phyloP scores from a whole-genome alignment of 2,113 vertebrate species.

The Bujurquina vittata region DNA sequence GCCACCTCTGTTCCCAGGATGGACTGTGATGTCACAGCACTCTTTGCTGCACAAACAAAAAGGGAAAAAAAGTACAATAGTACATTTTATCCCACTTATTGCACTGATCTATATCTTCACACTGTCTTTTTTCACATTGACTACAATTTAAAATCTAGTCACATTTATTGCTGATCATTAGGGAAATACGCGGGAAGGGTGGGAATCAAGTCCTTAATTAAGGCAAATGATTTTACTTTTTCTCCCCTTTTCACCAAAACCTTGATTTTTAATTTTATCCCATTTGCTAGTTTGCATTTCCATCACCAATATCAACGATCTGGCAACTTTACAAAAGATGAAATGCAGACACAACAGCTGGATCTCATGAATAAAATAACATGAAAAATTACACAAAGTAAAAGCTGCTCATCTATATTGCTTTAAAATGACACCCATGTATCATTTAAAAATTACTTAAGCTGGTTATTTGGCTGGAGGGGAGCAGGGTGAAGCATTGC shows the following conservation, averaged over 20 bases:
- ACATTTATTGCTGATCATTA: slow-evolving; percentile 46
- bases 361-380: slow-evolving; percentile 31
- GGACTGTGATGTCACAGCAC: slow-evolving; percentile 30
- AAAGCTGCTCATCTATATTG: slow-evolving; percentile 10
- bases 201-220: slow-evolving; percentile 44
- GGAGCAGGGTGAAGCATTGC: slow-evolving; percentile 1
- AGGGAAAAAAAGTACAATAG: neutral
- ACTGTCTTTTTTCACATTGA: slow-evolving; percentile 43
- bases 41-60: slow-evolving; percentile 7
- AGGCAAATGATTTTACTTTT: slow-evolving; percentile 32
- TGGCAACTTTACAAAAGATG: neutral
- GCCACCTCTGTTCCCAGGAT: neutral
- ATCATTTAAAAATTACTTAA: slow-evolving; percentile 13
- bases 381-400: neutral
- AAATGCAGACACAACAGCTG: neutral
- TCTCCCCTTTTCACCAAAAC: neutral
- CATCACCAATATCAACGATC: neutral
- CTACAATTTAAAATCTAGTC: slow-evolving; percentile 19
- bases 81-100: slow-evolving; percentile 37
- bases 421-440: slow-evolving; percentile 14
- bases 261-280: neutral
- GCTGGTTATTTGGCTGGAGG: slow-evolving; percentile 13
- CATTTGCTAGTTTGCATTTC: neutral
- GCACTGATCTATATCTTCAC: slow-evolving; percentile 42
- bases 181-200: slow-evolving; percentile 2